Percentiles rank a stretch among this genome's conserved stretches.
Conservation (phyloP, 2,797 vertebrate genomes). For the Pogoniulus pusillus region DNA sequence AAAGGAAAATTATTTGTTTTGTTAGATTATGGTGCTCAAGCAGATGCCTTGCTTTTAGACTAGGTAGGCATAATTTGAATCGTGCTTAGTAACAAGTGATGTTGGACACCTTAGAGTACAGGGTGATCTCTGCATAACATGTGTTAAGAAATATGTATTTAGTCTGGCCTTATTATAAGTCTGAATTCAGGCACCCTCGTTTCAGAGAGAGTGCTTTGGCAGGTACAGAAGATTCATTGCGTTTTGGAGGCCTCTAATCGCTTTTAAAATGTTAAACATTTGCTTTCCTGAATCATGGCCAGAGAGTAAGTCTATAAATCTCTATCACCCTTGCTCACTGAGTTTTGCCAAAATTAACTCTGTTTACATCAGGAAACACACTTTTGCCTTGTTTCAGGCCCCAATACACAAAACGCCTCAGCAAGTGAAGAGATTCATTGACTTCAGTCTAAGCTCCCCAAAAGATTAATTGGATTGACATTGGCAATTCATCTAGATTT, state of each 20-base stretch:
- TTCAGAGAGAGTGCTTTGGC: neutral
- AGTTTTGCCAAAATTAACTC: constrained; percentile 39
- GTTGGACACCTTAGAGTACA: constrained; percentile 43
- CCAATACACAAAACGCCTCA: neutral
- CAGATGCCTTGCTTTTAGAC: constrained; percentile 68
- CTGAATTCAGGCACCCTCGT: neutral
- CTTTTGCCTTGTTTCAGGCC: neutral
- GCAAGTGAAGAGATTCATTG: neutral
- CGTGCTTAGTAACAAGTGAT: constrained; percentile 51
- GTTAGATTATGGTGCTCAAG: constrained; percentile 69
- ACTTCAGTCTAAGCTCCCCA: neutral
- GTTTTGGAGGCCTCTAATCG: constrained; percentile 42
- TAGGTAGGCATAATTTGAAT: constrained; percentile 59
- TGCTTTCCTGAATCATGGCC: constrained; percentile 50
- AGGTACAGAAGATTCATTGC: constrained; percentile 47
- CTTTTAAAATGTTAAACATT: constrained; percentile 54
- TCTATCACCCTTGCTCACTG: constrained; percentile 6
- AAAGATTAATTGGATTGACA: constrained; percentile 16
- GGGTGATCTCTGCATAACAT: neutral
- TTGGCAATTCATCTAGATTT: neutral
- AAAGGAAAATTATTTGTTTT: constrained; percentile 82
- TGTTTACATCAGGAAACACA: constrained; percentile 2
- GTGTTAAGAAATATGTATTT: neutral
- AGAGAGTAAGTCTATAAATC: constrained; percentile 56
- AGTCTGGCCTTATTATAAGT: neutral